Conservation (phyloP, 2,888 invertebrate species). For the Hypselothyrea guttata region DNA sequence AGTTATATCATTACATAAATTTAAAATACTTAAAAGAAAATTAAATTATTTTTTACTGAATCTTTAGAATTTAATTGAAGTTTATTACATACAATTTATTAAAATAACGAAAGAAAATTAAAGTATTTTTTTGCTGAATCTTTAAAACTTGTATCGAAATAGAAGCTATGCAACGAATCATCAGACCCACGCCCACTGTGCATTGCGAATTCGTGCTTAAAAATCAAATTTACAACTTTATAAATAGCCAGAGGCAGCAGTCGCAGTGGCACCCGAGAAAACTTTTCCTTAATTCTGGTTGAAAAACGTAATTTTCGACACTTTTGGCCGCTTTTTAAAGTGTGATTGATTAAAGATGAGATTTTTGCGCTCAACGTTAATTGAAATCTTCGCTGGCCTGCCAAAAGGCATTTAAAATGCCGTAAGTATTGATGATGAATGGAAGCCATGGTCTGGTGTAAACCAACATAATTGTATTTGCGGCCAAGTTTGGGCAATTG, state of each 20-base stretch:
- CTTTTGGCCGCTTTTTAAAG: constrained; percentile 11
- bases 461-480: constrained; percentile 50
- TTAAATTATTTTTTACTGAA: too few species aligned
- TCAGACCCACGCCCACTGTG: too few species aligned
- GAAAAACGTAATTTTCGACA: background rate
- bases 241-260: constrained; percentile 30
- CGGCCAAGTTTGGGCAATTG: constrained; percentile 42
- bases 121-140: too few species aligned
- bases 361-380: constrained; percentile 40
- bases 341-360: constrained; percentile 53
- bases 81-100: too few species aligned
- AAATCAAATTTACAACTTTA: constrained; percentile 18
- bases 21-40: too few species aligned
- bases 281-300: constrained; percentile 6
- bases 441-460: constrained; percentile 21
- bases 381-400: constrained; percentile 48
- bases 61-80: too few species aligned
- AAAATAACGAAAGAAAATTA: too few species aligned
- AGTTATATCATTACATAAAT: too few species aligned
- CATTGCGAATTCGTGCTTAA: background rate
- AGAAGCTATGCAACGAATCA: too few species aligned
- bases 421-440: constrained; percentile 53
- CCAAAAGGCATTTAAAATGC: constrained; percentile 1
- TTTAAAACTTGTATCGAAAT: too few species aligned
- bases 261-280: constrained; percentile 1